Evolutionary conservation across 2,113 vertebrate species (phyloP).

Genomic region (mouse (Mus musculus)): DNA sequence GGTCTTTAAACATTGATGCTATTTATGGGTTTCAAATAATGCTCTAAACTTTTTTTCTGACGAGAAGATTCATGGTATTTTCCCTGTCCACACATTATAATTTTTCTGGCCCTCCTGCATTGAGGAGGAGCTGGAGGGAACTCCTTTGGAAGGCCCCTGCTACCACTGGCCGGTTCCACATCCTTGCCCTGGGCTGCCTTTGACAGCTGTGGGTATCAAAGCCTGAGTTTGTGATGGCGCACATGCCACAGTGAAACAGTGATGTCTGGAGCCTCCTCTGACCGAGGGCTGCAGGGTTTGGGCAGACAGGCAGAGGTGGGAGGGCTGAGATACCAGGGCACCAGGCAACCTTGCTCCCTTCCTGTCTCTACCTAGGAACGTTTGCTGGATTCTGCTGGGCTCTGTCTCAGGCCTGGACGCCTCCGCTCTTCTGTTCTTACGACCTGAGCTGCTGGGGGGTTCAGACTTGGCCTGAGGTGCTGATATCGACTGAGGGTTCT

Average conservation of each 20-base stretch:
- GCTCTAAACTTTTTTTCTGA: not conserved
- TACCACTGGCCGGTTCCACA: not conserved
- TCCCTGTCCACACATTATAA: not conserved
- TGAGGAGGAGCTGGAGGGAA: not conserved
- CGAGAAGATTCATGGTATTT: not conserved
- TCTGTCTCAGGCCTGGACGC: too few relatives aligned
- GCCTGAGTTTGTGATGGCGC: not conserved
- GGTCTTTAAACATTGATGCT: accelerated
- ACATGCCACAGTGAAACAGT: accelerated
- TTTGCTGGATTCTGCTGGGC: not conserved
- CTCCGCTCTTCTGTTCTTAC: not conserved
- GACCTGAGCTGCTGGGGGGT: not conserved
- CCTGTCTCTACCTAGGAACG: not conserved
- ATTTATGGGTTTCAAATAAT: not conserved
- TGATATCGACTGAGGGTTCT: not conserved
- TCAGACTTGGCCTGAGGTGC: not conserved
- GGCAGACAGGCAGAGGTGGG: accelerated
- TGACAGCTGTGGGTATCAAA: not conserved
- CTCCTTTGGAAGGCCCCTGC: not conserved
- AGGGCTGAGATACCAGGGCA: not conserved
- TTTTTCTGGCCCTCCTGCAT: not conserved
- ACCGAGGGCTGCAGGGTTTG: accelerated
- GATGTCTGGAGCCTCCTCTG: not conserved
- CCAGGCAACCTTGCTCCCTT: not conserved
- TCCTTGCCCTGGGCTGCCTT: not conserved